Conservation (phyloP, 2,113 vertebrate genomes). For the Gavialis gangeticus region DNA sequence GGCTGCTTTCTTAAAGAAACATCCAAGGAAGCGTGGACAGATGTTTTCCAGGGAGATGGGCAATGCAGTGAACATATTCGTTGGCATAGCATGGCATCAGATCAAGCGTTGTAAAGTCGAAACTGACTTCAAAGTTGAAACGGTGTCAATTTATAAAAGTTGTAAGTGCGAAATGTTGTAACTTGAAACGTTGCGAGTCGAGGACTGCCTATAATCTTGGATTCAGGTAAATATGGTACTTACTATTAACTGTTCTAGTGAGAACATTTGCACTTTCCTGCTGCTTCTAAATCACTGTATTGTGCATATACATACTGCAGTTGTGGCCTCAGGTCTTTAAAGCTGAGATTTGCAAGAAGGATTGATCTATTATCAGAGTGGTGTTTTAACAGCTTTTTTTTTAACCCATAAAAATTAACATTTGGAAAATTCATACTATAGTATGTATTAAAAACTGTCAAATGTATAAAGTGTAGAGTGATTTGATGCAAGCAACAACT, state of each 20-base stretch:
- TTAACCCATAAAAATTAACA: background rate
- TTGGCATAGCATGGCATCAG: too few species aligned
- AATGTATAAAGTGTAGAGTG: background rate
- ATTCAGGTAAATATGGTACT: too few species aligned
- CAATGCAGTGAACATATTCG: too few species aligned
- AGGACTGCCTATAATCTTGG: too few species aligned
- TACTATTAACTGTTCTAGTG: background rate
- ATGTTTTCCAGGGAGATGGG: too few species aligned
- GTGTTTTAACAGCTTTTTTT: background rate
- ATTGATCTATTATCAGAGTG: background rate
- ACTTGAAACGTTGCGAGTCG: too few species aligned
- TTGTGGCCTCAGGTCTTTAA: background rate
- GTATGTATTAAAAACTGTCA: background rate
- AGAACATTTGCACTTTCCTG: rapidly evolving
- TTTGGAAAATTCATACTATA: background rate
- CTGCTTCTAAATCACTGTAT: background rate
- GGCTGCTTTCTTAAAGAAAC: too few species aligned
- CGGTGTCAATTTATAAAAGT: too few species aligned
- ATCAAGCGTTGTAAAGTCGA: too few species aligned
- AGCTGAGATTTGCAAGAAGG: background rate
- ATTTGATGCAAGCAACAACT: background rate
- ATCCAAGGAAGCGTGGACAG: too few species aligned
- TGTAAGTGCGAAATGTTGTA: too few species aligned
- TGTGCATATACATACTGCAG: background rate
- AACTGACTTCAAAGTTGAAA: too few species aligned